phyloP scores from a whole-genome alignment of 2,888 invertebrate species.

The Cryptocephalus moraei region DNA sequence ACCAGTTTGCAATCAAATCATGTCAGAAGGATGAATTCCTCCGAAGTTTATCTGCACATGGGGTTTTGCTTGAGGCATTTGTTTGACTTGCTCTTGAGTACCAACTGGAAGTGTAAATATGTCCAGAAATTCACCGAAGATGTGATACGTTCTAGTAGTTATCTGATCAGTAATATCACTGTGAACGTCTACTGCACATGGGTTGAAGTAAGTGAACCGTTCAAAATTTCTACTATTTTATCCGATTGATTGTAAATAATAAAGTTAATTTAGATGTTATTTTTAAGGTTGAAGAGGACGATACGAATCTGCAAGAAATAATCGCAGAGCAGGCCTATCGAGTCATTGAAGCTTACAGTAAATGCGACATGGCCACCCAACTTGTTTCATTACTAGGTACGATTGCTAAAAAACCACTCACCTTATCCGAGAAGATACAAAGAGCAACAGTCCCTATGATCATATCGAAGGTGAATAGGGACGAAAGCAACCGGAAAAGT shows the following conservation, averaged over 20 bases:
- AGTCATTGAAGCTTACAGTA: conserved; percentile 27
- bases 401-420: conserved; percentile 31
- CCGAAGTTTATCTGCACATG: conserved; percentile 26
- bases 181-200: conserved; percentile 30
- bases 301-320: conserved; percentile 25
- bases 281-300: conserved; percentile 23
- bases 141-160: conserved; percentile 19
- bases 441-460: conserved; percentile 25
- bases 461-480: conserved; percentile 26
- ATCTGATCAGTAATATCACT: conserved; percentile 26
- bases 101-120: conserved; percentile 13
- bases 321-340: conserved; percentile 28
- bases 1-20: conserved; percentile 20
- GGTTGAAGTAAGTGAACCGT: conserved; percentile 35
- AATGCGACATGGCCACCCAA: conserved; percentile 24
- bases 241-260: neutral
- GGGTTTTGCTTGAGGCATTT: conserved; percentile 25
- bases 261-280: neutral
- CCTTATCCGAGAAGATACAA: conserved; percentile 26
- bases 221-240: too few relatives aligned
- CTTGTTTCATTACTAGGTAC: conserved; percentile 24
- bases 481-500: conserved; percentile 24
- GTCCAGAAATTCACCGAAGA: conserved; percentile 20
- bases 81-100: conserved; percentile 22
- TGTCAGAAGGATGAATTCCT: conserved; percentile 16